Conservation (phyloP, 2,888 invertebrate species). For the Andricus curvator region DNA sequence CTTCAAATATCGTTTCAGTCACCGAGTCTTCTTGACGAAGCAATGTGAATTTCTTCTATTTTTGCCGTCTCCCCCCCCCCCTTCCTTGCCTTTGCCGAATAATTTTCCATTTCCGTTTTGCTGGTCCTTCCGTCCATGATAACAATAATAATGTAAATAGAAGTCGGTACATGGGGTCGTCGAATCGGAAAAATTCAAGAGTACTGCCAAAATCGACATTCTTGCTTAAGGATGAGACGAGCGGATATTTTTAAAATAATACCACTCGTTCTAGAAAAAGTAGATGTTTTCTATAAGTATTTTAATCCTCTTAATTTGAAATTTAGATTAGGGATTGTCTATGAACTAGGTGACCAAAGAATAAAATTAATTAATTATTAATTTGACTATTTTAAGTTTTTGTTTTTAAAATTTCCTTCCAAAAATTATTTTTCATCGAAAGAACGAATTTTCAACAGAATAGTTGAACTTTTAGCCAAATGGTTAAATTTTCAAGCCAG, state of each 20-base stretch:
- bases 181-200: conserved; percentile 35
- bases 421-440: too few relatives aligned
- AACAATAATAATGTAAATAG: conserved; percentile 40
- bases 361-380: too few relatives aligned
- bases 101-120: conserved; percentile 38
- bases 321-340: neutral
- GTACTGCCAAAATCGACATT: conserved; percentile 29
- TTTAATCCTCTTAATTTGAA: neutral
- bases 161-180: conserved; percentile 1
- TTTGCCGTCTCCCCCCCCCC: neutral
- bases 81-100: conserved; percentile 35
- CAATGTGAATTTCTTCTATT: conserved; percentile 19
- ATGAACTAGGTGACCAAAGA: too few relatives aligned
- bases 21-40: conserved; percentile 17
- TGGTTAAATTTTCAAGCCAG: too few relatives aligned
- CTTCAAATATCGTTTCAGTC: conserved; percentile 2
- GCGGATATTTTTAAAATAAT: neutral
- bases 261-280: neutral
- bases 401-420: too few relatives aligned
- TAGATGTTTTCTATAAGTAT: neutral
- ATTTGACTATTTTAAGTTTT: too few relatives aligned
- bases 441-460: too few relatives aligned
- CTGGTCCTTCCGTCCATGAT: conserved; percentile 39
- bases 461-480: too few relatives aligned
- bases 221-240: conserved; percentile 13